These are phyloP conservation scores for Ectropis grisescens DNA, from an alignment of 1,140 invertebrate genomes.

Conservation along the genomic window DNA sequence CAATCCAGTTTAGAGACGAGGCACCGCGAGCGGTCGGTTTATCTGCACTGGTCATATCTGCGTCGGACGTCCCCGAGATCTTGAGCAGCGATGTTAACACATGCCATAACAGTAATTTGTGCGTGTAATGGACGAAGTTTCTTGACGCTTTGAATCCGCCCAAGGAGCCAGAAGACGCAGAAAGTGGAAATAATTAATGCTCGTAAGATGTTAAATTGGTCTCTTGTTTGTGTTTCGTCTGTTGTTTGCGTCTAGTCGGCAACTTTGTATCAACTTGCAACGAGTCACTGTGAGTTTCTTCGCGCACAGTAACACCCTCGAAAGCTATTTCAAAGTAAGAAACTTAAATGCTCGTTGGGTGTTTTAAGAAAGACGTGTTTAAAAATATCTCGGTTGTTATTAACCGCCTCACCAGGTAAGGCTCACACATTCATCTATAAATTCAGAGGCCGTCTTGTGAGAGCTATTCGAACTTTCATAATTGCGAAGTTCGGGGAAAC, in stretches of 20 bases:
- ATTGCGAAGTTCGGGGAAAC: slow-evolving; percentile 66
- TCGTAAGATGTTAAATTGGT: slow-evolving; percentile 9
- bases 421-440: slow-evolving; percentile 65
- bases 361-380: no score
- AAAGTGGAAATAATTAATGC: slow-evolving; percentile 4
- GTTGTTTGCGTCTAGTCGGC: no score
- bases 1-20: slow-evolving; percentile 41
- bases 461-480: slow-evolving; percentile 70
- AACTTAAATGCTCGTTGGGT: no score
- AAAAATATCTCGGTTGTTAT: no score
- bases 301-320: no score
- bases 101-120: slow-evolving; percentile 25
- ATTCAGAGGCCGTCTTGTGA: slow-evolving; percentile 63
- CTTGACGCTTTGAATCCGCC: slow-evolving; percentile 13
- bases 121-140: slow-evolving; percentile 22
- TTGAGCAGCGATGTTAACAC: slow-evolving; percentile 25
- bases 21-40: slow-evolving; percentile 23
- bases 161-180: slow-evolving; percentile 7
- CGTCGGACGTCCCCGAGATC: slow-evolving; percentile 30
- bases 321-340: no score
- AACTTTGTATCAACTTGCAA: no score
- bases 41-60: slow-evolving; percentile 48
- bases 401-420: slow-evolving; percentile 14
- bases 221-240: no score
- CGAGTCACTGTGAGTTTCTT: no score